phyloP scores from a whole-genome alignment of 2,888 invertebrate species.

The Melipona bicolor region DNA sequence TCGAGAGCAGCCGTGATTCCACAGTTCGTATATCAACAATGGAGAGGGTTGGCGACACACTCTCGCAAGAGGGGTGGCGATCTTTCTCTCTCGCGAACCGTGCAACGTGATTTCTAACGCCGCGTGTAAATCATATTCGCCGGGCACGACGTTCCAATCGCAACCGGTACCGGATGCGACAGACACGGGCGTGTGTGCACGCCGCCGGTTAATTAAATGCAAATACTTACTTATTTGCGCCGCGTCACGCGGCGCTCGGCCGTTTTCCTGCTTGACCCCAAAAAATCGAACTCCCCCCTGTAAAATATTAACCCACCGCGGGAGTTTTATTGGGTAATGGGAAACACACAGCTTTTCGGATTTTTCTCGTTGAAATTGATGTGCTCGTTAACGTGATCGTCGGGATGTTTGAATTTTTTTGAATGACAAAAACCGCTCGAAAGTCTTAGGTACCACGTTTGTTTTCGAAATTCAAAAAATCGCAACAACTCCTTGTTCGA shows the following conservation, averaged over 20 bases:
- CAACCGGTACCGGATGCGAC: slow-evolving; percentile 33
- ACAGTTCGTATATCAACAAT: background rate
- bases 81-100: background rate
- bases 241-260: slow-evolving; percentile 19
- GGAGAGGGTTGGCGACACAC: no score
- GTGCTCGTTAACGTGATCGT: background rate
- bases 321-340: background rate
- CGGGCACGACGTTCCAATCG: slow-evolving; percentile 16
- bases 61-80: background rate
- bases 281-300: background rate
- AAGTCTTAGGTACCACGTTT: no score
- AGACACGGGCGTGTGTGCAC: slow-evolving; percentile 28
- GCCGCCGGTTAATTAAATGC: slow-evolving; percentile 47
- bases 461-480: no score
- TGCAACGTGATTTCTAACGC: slow-evolving; percentile 35
- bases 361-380: background rate
- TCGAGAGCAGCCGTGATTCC: background rate
- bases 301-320: background rate
- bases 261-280: slow-evolving; percentile 3
- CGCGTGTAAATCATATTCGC: slow-evolving; percentile 29
- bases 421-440: no score
- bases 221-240: slow-evolving; percentile 43
- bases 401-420: background rate
- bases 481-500: no score
- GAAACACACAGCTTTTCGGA: background rate